These are phyloP conservation scores for Lophius piscatorius DNA, from an alignment of 2,113 vertebrate species.

Conservation along the genomic window DNA sequence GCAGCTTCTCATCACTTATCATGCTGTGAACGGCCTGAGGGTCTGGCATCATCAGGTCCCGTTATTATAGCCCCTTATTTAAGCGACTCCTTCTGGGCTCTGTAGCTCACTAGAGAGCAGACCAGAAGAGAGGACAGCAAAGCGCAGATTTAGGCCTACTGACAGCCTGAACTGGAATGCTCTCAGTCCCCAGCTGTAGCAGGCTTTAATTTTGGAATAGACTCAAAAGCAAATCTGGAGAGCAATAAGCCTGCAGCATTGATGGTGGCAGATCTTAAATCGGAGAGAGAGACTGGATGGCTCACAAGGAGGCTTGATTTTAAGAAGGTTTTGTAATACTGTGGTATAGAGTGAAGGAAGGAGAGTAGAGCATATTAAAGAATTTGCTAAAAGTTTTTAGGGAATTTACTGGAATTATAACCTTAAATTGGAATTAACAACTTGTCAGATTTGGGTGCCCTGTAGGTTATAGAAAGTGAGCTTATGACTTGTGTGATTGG, in stretches of 20 bases:
- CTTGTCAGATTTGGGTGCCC: constrained; percentile 41
- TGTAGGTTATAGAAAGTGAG: constrained; percentile 47
- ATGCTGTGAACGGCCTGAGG: constrained; percentile 50
- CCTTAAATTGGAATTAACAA: constrained; percentile 49
- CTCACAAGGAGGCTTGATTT: constrained; percentile 67
- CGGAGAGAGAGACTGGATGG: constrained; percentile 63
- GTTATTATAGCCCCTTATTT: constrained; percentile 75
- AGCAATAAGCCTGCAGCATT: constrained; percentile 71
- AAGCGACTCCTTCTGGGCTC: constrained; percentile 65
- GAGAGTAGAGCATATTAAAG: constrained; percentile 40
- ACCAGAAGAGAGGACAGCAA: constrained; percentile 56
- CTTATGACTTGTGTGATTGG: constrained; percentile 13
- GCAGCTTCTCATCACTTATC: constrained; percentile 63
- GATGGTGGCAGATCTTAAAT: constrained; percentile 69
- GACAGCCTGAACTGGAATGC: constrained; percentile 53
- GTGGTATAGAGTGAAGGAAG: constrained; percentile 39
- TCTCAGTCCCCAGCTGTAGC: constrained; percentile 59
- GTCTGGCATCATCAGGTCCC: constrained; percentile 59
- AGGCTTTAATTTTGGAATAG: constrained; percentile 70
- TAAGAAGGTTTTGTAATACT: constrained; percentile 69
- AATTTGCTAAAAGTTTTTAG: constrained; percentile 54
- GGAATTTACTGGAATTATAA: no score
- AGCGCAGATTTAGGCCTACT: constrained; percentile 57
- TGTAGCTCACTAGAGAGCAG: constrained; percentile 65
- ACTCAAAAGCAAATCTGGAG: constrained; percentile 71